Conservation (phyloP, 92 coral and sea anemone species). For the Epizoanthus stellaris region DNA sequence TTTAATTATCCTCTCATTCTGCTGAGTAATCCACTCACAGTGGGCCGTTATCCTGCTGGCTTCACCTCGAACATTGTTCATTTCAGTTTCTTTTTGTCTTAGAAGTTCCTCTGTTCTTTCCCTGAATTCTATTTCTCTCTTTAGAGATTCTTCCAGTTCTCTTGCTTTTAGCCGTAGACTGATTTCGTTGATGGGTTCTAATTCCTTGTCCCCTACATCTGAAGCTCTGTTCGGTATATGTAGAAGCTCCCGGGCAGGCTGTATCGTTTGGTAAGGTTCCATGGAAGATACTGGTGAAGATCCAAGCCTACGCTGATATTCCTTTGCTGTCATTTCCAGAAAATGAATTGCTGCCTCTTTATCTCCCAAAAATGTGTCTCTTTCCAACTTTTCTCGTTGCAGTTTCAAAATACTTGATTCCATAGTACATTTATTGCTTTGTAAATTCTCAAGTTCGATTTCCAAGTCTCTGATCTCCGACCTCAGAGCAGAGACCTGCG, state of each 20-base stretch:
- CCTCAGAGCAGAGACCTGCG: conserved; percentile 12
- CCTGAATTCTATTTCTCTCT: not conserved
- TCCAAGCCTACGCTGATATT: not conserved
- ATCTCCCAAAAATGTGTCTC: conserved; percentile 15
- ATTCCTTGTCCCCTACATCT: no score
- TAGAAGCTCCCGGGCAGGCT: not conserved
- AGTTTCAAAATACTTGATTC: conserved; percentile 4
- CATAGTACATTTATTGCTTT: not conserved
- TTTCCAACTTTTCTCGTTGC: not conserved
- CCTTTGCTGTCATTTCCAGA: not conserved
- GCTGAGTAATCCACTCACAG: not conserved
- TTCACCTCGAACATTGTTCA: not conserved
- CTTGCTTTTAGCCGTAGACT: not conserved
- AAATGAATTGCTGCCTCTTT: conserved; percentile 1
- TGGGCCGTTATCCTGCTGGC: not conserved
- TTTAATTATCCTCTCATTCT: no score
- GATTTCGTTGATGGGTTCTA: no score
- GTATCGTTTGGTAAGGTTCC: not conserved
- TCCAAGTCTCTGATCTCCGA: conserved; percentile 18
- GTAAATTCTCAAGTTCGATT: conserved; percentile 3
- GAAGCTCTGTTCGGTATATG: not conserved
- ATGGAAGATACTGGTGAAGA: not conserved
- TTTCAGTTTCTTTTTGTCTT: not conserved
- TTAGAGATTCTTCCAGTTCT: not conserved
- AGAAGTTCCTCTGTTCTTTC: no score